These are phyloP conservation scores for Drosophila nigricruria DNA, from an alignment of 2,888 invertebrate genomes.

Conservation along the genomic window DNA sequence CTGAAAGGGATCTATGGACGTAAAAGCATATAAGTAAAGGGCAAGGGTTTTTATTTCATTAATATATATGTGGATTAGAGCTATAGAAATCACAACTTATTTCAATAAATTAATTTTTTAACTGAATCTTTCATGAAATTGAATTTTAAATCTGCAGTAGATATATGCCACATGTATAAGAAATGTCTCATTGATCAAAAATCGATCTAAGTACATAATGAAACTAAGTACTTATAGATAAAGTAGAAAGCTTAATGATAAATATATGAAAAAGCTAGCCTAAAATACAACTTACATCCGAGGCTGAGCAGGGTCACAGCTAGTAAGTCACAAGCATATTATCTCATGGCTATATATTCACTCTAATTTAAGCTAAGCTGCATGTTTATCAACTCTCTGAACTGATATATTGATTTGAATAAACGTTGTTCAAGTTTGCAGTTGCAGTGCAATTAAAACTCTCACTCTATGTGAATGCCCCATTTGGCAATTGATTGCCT, in stretches of 20 bases:
- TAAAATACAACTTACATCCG: too few relatives aligned
- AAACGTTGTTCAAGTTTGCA: not conserved
- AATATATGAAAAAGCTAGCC: not conserved
- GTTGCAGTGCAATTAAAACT: constrained; percentile 8
- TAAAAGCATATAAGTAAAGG: too few relatives aligned
- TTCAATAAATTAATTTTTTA: not conserved
- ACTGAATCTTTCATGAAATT: not conserved
- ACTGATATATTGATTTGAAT: not conserved
- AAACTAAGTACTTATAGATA: too few relatives aligned
- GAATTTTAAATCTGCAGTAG: too few relatives aligned
- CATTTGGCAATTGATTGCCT: constrained; percentile 42
- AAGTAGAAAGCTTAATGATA: too few relatives aligned
- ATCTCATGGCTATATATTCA: not conserved
- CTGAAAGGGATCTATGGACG: not conserved
- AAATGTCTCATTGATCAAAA: too few relatives aligned
- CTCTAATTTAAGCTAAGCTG: not conserved
- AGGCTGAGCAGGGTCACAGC: not conserved
- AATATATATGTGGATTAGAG: not conserved
- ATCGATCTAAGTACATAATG: too few relatives aligned
- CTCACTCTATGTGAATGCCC: not conserved
- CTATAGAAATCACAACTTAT: not conserved
- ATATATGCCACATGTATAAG: too few relatives aligned
- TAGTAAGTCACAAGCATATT: not conserved
- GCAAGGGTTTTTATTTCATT: too few relatives aligned
- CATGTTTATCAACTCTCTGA: not conserved